phyloP scores from a whole-genome alignment of 2,888 invertebrate genomes.

The Penaeus monodon region DNA sequence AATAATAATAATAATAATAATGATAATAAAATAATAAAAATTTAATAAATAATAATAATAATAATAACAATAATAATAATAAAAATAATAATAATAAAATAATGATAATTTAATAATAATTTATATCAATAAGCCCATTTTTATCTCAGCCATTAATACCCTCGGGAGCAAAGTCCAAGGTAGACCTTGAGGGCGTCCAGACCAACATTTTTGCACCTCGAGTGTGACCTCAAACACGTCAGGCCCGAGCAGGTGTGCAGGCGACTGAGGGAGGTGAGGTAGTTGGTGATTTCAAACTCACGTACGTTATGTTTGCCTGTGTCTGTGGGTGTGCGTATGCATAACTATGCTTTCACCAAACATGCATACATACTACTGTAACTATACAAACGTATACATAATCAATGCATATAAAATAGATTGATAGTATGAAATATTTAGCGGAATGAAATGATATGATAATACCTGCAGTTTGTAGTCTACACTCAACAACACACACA shows the following conservation, averaged over 20 bases:
- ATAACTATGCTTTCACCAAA: background rate
- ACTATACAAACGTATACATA: background rate
- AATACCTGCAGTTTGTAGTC: too few species aligned
- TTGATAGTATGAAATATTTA: too few species aligned
- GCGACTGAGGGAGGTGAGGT: slow-evolving; percentile 71
- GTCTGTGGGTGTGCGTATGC: too few species aligned
- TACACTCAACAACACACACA: too few species aligned
- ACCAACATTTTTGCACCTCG: slow-evolving; percentile 82
- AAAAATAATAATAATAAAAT: too few species aligned
- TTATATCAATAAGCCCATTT: background rate
- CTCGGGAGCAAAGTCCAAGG: slow-evolving; percentile 74
- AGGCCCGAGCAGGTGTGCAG: slow-evolving; percentile 74
- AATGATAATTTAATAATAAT: too few species aligned
- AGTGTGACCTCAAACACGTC: slow-evolving; percentile 73
- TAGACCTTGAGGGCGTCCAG: slow-evolving; percentile 77
- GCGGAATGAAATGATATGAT: too few species aligned
- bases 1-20: too few species aligned
- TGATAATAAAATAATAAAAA: too few species aligned
- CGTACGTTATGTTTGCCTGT: background rate
- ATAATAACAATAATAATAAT: too few species aligned
- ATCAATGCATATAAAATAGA: background rate
- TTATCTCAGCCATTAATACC: slow-evolving; percentile 67
- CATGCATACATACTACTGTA: background rate
- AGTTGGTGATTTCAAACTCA: slow-evolving; percentile 68
- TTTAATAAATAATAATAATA: too few species aligned